Conservation (phyloP, 2,888 invertebrate species). For the Halictus ligatus region DNA sequence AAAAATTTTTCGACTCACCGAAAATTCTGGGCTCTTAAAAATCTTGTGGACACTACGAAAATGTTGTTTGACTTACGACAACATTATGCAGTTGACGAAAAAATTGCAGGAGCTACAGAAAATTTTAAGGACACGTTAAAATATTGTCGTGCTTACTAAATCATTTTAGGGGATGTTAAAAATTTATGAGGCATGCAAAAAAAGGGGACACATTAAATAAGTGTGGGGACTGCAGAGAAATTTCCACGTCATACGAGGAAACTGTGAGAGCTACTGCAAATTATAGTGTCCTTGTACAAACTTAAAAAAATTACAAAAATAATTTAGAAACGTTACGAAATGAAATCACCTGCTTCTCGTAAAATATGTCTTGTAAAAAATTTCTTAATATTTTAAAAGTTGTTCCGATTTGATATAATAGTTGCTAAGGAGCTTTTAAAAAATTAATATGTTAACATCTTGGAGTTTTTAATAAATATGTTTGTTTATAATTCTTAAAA, state of each 20-base stretch:
- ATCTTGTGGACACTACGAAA: not conserved
- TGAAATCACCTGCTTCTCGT: too few species aligned
- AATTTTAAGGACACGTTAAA: not conserved
- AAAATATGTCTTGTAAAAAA: too few species aligned
- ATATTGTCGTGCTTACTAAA: not conserved
- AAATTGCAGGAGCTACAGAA: not conserved
- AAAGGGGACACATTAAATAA: not conserved
- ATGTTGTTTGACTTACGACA: not conserved
- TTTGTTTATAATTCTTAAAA: not conserved
- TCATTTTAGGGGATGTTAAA: not conserved
- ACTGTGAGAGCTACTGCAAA: not conserved
- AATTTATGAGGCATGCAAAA: not conserved
- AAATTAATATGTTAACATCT: too few species aligned
- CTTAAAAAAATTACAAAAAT: not conserved
- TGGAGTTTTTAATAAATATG: too few species aligned
- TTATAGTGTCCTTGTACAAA: not conserved
- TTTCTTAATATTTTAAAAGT: too few species aligned
- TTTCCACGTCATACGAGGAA: too few species aligned
- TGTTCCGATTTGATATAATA: too few species aligned
- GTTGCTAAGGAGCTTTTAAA: too few species aligned
- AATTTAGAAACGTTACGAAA: not conserved
- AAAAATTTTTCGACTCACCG: too few species aligned
- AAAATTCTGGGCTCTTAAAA: not conserved
- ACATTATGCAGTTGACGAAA: not conserved
- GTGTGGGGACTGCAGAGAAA: not conserved